Evolutionary conservation across 2,113 vertebrate species (phyloP), one percentile per base, ranked within the genome.

Genomic region (Xerus inauris): DNA sequence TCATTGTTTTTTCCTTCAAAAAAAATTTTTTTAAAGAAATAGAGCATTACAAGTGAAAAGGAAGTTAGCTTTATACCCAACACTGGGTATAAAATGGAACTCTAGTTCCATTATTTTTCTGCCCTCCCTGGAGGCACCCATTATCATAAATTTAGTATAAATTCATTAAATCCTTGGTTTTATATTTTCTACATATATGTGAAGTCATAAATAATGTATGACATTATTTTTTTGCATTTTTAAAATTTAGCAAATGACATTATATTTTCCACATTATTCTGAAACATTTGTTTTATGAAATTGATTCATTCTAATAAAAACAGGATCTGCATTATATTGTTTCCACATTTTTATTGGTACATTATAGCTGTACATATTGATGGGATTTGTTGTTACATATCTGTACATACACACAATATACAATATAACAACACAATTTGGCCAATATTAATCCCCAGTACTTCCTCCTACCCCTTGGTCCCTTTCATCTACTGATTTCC

Each of bases 1-100:
- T 83, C 77, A 80, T 91, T 96, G 40, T 47, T 98, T 96, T 88
- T 97, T 97, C 80, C 57, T 75, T 73, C 67, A 95, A 94, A 97
- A 51, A 95, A 94, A 97, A 51, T 59, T 32, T 73, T 94, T 82
- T 64, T 73, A 85, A 69, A 76, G 64, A 94, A 77, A 87, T 67
- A 57, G 38, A 71, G 49, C 57, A 38, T 45, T 35, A 6, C 32
- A 64, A 28, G n/a, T 57, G 75, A 77, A 75, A 80, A 30, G 57
- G 20, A 42, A 69, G 62, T 71, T 62, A 82, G 35, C 38, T 42
- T 76, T 54, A 40, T 49, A 19, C 19, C 59, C 42, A 47, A 2
- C 26, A 28, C 40, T 49, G 49, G 49, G 49, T 11, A 49, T 11
- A 49, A 49, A 49, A 49, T 49, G 49, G 49, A 45, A 3, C 24